Conservation (phyloP, 1,140 invertebrate genomes). For the Rhizoglyphus robini region DNA sequence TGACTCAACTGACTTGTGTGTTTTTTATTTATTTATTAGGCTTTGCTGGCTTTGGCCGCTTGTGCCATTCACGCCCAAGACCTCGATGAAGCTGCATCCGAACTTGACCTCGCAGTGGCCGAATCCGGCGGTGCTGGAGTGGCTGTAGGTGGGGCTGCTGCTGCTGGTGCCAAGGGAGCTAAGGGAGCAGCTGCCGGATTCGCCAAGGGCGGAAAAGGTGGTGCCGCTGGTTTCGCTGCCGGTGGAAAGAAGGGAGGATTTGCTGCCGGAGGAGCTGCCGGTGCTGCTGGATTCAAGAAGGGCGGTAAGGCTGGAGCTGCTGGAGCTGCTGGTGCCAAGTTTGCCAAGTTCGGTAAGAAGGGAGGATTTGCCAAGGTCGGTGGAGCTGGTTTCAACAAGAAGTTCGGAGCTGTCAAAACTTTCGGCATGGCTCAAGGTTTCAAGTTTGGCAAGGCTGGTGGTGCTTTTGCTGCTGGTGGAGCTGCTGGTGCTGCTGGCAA, state of each 20-base stretch:
- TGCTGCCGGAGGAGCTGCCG: constrained; percentile 13
- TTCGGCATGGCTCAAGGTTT: constrained; percentile 21
- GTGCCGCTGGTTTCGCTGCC: neutral
- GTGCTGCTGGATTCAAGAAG: constrained; percentile 11
- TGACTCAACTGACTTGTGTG: too few species aligned
- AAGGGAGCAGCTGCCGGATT: constrained; percentile 5
- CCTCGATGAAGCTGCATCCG: neutral
- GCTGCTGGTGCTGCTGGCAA: neutral
- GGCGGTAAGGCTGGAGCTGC: neutral
- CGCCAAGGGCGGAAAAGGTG: neutral
- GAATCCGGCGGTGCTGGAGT: neutral
- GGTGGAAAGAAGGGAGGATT: constrained; percentile 1
- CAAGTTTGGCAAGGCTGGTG: constrained; percentile 19
- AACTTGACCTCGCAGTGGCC: neutral
- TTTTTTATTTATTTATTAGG: too few species aligned
- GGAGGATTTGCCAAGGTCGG: constrained; percentile 18
- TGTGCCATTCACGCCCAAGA: neutral
- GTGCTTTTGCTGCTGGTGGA: constrained; percentile 21
- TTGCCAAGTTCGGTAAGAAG: constrained; percentile 15
- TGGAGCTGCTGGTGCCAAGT: neutral
- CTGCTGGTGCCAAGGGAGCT: constrained; percentile 14
- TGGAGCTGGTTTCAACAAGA: constrained; percentile 20
- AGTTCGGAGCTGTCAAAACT: constrained; percentile 18
- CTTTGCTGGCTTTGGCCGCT: neutral
- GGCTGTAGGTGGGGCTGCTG: neutral